Percentiles rank a stretch among this genome's conserved stretches.
phyloP scores from a whole-genome alignment of 92 coral and sea anemone genomes.

The Epizoanthus stellaris region DNA sequence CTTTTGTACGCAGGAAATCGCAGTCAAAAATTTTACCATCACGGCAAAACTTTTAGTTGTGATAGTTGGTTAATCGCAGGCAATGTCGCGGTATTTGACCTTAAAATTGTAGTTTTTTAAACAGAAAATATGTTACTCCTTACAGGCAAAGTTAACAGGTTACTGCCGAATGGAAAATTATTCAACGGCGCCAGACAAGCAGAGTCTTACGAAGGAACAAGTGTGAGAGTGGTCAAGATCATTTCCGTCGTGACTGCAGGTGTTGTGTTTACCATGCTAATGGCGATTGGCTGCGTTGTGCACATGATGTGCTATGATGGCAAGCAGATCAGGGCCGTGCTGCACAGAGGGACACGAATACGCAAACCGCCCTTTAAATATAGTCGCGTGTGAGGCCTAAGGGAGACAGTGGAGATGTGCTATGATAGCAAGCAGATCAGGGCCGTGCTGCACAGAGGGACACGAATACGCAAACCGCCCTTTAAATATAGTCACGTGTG shows the following conservation, averaged over 20 bases:
- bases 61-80: too few relatives aligned
- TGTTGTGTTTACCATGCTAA: slow-evolving; percentile 1
- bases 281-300: slow-evolving; percentile 9
- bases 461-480: not conserved
- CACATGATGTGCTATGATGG: slow-evolving; percentile 28
- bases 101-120: too few relatives aligned
- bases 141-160: too few relatives aligned
- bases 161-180: too few relatives aligned
- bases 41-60: too few relatives aligned
- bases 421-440: slow-evolving; percentile 9
- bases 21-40: too few relatives aligned
- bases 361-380: slow-evolving; percentile 12
- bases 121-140: too few relatives aligned
- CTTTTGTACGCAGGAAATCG: too few relatives aligned
- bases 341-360: not conserved
- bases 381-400: not conserved
- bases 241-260: slow-evolving; percentile 14
- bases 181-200: too few relatives aligned
- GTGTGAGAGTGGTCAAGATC: not conserved
- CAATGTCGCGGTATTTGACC: too few relatives aligned
- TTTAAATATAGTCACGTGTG: slow-evolving; percentile 18
- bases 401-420: slow-evolving; percentile 4
- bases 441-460: not conserved
- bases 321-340: not conserved
- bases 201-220: not conserved